Percentiles rank a stretch among this genome's conserved stretches.
phyloP scores from a whole-genome alignment of 2,113 vertebrate species.

The Zapornia atra region DNA sequence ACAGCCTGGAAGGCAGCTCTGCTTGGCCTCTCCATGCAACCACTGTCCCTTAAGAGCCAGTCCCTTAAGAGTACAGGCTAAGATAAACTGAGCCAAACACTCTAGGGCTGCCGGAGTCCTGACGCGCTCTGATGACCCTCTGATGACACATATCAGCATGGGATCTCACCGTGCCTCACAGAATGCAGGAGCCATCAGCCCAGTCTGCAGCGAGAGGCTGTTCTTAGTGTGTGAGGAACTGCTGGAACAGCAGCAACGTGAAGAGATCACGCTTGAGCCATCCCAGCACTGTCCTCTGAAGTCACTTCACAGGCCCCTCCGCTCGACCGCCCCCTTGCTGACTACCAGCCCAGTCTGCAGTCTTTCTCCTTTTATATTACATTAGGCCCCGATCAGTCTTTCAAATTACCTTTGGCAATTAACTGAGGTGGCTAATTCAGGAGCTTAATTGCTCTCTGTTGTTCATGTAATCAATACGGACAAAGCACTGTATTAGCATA shows the following conservation, averaged over 20 bases:
- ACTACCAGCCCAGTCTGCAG: background rate
- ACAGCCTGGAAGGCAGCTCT: background rate
- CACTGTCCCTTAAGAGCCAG: background rate
- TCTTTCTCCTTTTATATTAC: background rate
- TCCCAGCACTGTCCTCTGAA: background rate
- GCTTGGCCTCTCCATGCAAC: background rate
- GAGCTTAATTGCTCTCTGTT: constrained; percentile 1
- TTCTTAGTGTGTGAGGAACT: background rate
- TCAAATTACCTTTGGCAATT: constrained; percentile 35
- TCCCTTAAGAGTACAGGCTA: background rate
- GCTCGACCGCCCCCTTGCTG: too few relatives aligned
- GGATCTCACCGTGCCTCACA: fast-evolving
- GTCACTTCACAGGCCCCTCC: background rate
- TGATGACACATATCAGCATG: background rate
- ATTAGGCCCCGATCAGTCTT: background rate
- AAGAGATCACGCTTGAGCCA: background rate
- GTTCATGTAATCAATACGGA: background rate
- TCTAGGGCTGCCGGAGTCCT: background rate
- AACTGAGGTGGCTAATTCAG: constrained; percentile 26
- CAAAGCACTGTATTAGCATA: background rate
- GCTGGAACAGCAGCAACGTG: background rate
- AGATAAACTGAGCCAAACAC: background rate
- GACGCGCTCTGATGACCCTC: background rate
- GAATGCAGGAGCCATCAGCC: background rate
- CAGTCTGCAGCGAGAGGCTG: background rate